These are phyloP conservation scores for Pardosa pseudoannulata DNA, from an alignment of 2,888 invertebrate species.

Conservation along the genomic window DNA sequence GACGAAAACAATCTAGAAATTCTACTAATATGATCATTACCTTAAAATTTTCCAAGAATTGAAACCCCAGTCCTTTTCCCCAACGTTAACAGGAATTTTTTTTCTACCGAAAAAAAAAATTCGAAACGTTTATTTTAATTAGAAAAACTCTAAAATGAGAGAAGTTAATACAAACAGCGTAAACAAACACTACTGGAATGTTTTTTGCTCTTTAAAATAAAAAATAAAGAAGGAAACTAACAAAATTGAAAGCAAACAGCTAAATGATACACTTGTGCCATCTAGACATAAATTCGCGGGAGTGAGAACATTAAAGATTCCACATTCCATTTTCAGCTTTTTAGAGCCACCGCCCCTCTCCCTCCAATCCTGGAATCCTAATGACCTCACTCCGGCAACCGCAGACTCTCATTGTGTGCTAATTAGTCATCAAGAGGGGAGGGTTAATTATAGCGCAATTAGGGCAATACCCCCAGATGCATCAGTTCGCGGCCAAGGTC, in stretches of 20 bases:
- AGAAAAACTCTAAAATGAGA: not conserved
- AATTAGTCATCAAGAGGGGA: conserved; percentile 43
- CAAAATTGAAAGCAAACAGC: not conserved
- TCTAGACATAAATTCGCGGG: not conserved
- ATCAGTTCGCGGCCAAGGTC: conserved; percentile 20
- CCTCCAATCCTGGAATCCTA: not conserved
- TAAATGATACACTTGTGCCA: not conserved
- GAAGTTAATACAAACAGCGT: not conserved
- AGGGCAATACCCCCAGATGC: conserved; percentile 27
- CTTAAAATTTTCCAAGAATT: too few relatives aligned
- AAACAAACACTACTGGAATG: not conserved
- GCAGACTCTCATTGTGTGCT: conserved; percentile 64
- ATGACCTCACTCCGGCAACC: conserved; percentile 18
- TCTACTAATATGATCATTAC: too few relatives aligned
- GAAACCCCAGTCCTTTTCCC: too few relatives aligned
- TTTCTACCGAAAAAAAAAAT: too few relatives aligned
- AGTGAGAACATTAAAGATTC: conserved; percentile 12
- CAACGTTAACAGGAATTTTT: too few relatives aligned
- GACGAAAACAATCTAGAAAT: too few relatives aligned
- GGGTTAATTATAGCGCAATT: conserved; percentile 66
- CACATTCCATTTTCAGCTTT: conserved; percentile 17
- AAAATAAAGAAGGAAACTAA: too few relatives aligned
- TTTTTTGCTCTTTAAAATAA: too few relatives aligned
- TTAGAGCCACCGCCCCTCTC: not conserved
- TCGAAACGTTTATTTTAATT: too few relatives aligned